A percentile compares a stretch with the other conserved stretches of the same genome.
phyloP scores from a whole-genome alignment of 2,888 invertebrate genomes.

The Drosophila suboccidentalis region DNA sequence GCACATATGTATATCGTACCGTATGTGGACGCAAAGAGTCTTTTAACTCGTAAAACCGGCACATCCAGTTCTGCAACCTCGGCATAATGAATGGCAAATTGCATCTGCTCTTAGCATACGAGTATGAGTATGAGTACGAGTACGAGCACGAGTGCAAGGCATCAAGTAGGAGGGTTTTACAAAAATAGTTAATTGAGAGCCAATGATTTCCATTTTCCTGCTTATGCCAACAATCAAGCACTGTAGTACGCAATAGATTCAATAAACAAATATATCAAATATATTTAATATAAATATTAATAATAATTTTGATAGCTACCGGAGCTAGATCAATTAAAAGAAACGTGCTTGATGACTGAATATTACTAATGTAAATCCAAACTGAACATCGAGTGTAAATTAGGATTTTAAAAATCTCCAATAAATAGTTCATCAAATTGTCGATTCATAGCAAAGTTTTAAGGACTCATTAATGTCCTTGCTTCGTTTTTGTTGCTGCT shows the following conservation, averaged over 20 bases:
- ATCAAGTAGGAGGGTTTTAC: constrained; percentile 30
- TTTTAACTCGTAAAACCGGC: constrained; percentile 50
- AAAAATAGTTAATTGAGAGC: constrained; percentile 41
- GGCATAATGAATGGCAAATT: constrained; percentile 52
- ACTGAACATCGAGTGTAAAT: no score
- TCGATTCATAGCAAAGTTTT: no score
- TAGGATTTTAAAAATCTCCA: no score
- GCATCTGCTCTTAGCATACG: constrained; percentile 53
- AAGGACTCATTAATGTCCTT: no score
- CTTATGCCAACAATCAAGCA: not conserved
- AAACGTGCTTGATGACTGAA: not conserved
- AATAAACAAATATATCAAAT: not conserved
- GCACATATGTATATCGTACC: not conserved
- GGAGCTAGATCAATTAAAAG: not conserved
- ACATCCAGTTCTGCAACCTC: constrained; percentile 49
- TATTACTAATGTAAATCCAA: not conserved
- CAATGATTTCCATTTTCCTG: constrained; percentile 31
- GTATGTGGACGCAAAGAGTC: constrained; percentile 21
- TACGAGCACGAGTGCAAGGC: constrained; percentile 12
- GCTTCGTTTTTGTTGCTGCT: no score
- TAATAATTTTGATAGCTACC: not conserved
- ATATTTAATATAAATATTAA: not conserved
- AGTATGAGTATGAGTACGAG: constrained; percentile 4
- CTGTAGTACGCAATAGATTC: not conserved
- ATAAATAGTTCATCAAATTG: no score